Conservation (phyloP, 2,888 invertebrate genomes). For the Mythimna albipuncta region DNA sequence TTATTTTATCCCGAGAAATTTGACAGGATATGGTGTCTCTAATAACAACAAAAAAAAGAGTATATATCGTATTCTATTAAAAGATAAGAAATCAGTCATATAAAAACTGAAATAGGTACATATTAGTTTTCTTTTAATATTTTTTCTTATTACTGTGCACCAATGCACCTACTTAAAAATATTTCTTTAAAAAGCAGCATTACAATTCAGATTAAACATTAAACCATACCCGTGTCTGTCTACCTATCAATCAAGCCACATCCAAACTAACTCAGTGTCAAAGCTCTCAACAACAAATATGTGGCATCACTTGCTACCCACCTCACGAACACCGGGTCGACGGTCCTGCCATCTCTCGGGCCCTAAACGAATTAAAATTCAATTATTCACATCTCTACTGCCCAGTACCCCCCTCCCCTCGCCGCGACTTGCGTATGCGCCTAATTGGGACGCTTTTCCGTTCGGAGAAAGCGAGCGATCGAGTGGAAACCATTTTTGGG, state of each 20-base stretch:
- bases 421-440: conserved; percentile 66
- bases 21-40: conserved; percentile 3
- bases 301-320: conserved; percentile 51
- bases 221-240: conserved; percentile 31
- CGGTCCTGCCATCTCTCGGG: conserved; percentile 71
- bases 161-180: not conserved
- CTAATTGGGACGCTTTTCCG: conserved; percentile 84
- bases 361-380: conserved; percentile 69
- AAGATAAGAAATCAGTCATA: not conserved
- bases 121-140: not conserved
- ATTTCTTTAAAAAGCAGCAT: conserved; percentile 9
- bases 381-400: conserved; percentile 71
- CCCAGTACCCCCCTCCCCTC: conserved; percentile 47
- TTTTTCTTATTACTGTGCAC: not conserved
- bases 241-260: conserved; percentile 47
- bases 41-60: not conserved
- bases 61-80: not conserved
- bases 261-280: conserved; percentile 56
- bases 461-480: conserved; percentile 83
- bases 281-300: conserved; percentile 59
- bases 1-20: conserved; percentile 14
- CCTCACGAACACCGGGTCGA: conserved; percentile 58
- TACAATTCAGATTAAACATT: conserved; percentile 32
- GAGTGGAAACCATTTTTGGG: conserved; percentile 78
- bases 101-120: not conserved